Percentiles rank a stretch among this genome's conserved stretches.
These are phyloP conservation scores for Nasonia oneida DNA, from an alignment of 2,888 invertebrate species.

Conservation along the genomic window DNA sequence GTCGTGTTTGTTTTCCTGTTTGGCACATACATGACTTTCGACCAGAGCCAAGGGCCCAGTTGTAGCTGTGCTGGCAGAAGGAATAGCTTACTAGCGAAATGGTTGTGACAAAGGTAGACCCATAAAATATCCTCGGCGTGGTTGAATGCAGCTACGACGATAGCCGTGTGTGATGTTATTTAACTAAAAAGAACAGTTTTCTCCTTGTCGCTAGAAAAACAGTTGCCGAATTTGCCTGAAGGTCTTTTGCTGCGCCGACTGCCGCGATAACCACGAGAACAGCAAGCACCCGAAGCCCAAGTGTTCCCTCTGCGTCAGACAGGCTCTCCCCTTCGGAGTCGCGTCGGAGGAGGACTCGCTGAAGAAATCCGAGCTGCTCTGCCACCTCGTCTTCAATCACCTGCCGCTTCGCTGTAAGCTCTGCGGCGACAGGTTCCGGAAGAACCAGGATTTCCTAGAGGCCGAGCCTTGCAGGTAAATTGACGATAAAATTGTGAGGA, in stretches of 20 bases:
- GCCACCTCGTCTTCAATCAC: slow-evolving; percentile 56
- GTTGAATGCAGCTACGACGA: background rate
- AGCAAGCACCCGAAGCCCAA: slow-evolving; percentile 55
- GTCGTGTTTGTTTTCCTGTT: slow-evolving; percentile 35
- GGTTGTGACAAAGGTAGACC: slow-evolving; percentile 52
- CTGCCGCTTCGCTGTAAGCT: slow-evolving; percentile 58
- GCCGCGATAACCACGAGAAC: slow-evolving; percentile 55
- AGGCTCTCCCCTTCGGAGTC: slow-evolving; percentile 20
- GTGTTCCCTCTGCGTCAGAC: slow-evolving; percentile 50
- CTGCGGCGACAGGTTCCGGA: slow-evolving; percentile 50
- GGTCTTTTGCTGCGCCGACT: slow-evolving; percentile 59
- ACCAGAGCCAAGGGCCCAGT: background rate
- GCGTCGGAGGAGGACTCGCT: background rate
- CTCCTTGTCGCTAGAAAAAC: slow-evolving; percentile 31
- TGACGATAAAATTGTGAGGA: too few species aligned
- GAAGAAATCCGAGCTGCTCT: slow-evolving; percentile 24
- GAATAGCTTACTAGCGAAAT: slow-evolving; percentile 28
- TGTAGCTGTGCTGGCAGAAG: background rate
- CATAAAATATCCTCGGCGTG: background rate
- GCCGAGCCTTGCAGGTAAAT: slow-evolving; percentile 54
- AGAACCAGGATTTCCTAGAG: background rate
- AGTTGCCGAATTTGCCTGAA: slow-evolving; percentile 57
- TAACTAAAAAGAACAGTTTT: slow-evolving; percentile 8
- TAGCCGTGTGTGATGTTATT: background rate
- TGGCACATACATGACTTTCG: background rate